phyloP scores from a whole-genome alignment of 2,888 invertebrate species.

The Dryomyza anilis region DNA sequence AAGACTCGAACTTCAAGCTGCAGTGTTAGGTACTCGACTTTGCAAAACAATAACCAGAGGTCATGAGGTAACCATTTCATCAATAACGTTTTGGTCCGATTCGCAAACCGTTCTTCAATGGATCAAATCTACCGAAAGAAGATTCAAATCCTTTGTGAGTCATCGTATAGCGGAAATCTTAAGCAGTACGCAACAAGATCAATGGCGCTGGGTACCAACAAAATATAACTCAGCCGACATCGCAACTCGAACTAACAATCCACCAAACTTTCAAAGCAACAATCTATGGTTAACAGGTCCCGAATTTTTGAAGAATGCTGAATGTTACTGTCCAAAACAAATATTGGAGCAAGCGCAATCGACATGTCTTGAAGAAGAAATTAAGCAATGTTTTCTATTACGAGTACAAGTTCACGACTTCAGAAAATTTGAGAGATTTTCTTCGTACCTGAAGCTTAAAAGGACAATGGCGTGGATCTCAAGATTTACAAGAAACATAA shows the following conservation, averaged over 20 bases:
- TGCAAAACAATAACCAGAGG: too few species aligned
- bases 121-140: neutral
- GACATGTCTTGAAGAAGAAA: neutral
- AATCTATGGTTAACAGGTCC: neutral
- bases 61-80: too few species aligned
- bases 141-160: too few species aligned
- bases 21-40: slow-evolving; percentile 15
- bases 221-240: neutral
- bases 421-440: neutral
- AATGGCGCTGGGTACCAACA: neutral
- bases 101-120: neutral
- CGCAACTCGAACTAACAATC: neutral
- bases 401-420: too few species aligned
- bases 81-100: neutral
- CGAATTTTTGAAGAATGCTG: neutral
- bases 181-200: too few species aligned
- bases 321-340: neutral
- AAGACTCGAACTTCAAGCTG: slow-evolving; percentile 21
- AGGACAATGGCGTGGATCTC: neutral
- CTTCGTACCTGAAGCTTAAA: neutral
- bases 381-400: neutral
- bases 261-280: neutral
- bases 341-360: too few species aligned
- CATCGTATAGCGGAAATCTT: too few species aligned
- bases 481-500: too few species aligned